A percentile compares a stretch with the other conserved stretches of the same genome.
These are phyloP conservation scores for Porites rus DNA, from an alignment of 92 coral and sea anemone genomes.

Conservation along the genomic window DNA sequence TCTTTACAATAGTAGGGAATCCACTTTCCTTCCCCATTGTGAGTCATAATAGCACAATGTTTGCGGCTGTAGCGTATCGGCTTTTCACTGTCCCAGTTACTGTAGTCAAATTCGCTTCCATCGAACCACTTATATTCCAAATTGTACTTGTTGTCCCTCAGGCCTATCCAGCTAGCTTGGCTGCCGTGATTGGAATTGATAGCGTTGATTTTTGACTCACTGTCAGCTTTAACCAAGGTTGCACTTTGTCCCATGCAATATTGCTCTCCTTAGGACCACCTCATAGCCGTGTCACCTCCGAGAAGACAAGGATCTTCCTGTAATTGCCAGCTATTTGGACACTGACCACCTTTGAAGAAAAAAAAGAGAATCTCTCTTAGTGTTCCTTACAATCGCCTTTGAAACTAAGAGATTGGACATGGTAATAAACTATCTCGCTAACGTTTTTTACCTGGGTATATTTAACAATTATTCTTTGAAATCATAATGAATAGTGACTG, in stretches of 20 bases:
- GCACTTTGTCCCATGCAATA: not conserved
- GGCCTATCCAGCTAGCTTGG: slow-evolving; percentile 12
- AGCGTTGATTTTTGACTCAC: not conserved
- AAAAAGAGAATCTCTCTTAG: not conserved
- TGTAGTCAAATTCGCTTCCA: slow-evolving; percentile 9
- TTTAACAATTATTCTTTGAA: too few relatives aligned
- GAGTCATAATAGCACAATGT: not conserved
- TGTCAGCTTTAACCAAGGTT: slow-evolving; percentile 1
- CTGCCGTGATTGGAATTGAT: not conserved
- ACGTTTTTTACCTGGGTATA: too few relatives aligned
- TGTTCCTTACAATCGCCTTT: too few relatives aligned
- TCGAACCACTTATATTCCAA: not conserved
- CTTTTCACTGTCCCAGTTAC: slow-evolving; percentile 9
- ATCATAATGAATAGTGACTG: too few relatives aligned
- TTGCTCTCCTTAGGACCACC: not conserved
- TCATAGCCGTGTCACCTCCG: not conserved
- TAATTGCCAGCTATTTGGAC: not conserved
- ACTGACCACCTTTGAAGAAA: not conserved
- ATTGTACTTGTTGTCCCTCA: not conserved
- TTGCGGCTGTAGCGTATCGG: not conserved
- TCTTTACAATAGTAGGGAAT: slow-evolving; percentile 1
- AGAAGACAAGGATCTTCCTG: not conserved
- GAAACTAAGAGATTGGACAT: too few relatives aligned
- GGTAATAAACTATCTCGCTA: too few relatives aligned
- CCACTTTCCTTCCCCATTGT: not conserved